Conservation (phyloP, 1,140 invertebrate genomes). For the Apis florea region DNA sequence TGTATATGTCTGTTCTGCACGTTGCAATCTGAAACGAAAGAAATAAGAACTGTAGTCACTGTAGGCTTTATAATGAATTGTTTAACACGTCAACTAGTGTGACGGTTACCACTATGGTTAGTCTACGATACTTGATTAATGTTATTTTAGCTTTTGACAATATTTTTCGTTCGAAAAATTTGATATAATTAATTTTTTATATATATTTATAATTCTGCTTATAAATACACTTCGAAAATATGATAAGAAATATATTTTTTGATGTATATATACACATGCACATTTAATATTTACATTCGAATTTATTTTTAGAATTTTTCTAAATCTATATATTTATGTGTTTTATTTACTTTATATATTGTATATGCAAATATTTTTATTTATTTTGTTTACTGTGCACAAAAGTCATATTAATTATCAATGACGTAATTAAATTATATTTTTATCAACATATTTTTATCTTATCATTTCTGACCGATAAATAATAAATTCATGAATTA, state of each 20-base stretch:
- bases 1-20: slow-evolving; percentile 3
- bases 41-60: not conserved
- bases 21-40: slow-evolving; percentile 46
- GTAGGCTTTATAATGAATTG: slow-evolving; percentile 4
- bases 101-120: not conserved
- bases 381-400: not conserved
- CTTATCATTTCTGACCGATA: not conserved
- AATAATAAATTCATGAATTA: not conserved
- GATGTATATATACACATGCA: not conserved
- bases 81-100: not conserved
- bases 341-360: not conserved
- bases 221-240: not conserved
- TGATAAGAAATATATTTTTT: slow-evolving; percentile 1
- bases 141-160: not conserved
- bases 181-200: not conserved
- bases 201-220: not conserved
- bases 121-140: not conserved
- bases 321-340: not conserved
- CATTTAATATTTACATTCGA: not conserved
- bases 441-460: not conserved
- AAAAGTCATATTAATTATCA: slow-evolving; percentile 15
- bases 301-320: slow-evolving; percentile 4
- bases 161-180: not conserved
- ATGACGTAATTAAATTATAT: slow-evolving; percentile 24
- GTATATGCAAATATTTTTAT: not conserved